phyloP scores from a whole-genome alignment of 2,113 vertebrate genomes.

The Hucho hucho region DNA sequence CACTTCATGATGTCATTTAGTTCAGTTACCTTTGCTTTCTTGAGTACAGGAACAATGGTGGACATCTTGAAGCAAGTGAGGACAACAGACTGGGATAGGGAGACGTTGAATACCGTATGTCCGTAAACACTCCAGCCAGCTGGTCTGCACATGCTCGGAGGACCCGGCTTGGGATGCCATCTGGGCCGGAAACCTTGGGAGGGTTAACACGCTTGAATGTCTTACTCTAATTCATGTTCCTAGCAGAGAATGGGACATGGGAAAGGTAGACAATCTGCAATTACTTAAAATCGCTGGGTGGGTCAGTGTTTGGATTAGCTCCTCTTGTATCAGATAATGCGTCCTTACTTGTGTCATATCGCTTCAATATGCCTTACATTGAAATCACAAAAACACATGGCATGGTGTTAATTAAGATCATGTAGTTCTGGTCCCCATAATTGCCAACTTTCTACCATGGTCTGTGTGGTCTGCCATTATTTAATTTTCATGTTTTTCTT shows the following conservation, averaged over 20 bases:
- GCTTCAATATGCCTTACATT: background rate
- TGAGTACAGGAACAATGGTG: too few species aligned
- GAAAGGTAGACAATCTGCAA: conserved; percentile 65
- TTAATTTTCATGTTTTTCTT: conserved; percentile 45
- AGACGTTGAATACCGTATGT: too few species aligned
- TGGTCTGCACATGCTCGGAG: too few species aligned
- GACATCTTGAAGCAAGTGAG: too few species aligned
- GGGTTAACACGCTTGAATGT: too few species aligned
- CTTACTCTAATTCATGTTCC: too few species aligned
- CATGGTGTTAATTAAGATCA: background rate
- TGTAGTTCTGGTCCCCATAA: background rate
- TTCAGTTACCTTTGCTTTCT: too few species aligned
- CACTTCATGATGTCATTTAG: too few species aligned
- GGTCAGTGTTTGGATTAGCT: conserved; percentile 74
- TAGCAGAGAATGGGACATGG: conserved; percentile 41
- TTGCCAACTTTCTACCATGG: background rate
- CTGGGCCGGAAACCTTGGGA: too few species aligned
- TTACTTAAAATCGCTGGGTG: conserved; percentile 77
- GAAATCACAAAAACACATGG: background rate
- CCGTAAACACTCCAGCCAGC: too few species aligned
- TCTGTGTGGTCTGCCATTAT: conserved; percentile 15
- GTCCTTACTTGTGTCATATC: conserved; percentile 36
- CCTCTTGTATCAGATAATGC: conserved; percentile 70
- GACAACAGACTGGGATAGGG: too few species aligned
- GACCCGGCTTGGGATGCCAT: too few species aligned